Percentiles rank a stretch among this genome's conserved stretches.
Evolutionary conservation across 2,113 vertebrate species (phyloP).

Genomic region (Synchiropus splendidus): DNA sequence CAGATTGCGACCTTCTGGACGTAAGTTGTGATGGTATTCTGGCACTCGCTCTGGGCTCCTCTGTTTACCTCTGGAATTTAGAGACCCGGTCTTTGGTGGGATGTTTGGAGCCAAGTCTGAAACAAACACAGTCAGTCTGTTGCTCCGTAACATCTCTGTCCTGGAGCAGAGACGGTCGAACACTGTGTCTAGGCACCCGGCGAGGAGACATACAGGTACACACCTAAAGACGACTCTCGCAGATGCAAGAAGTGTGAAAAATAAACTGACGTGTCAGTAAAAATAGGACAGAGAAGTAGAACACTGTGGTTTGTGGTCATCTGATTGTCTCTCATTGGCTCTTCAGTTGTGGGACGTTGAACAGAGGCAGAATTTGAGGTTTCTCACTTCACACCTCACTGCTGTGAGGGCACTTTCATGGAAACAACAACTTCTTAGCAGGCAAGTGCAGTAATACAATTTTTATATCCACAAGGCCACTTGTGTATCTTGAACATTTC

Average conservation of each 20-base stretch:
- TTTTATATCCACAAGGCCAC: too few relatives aligned
- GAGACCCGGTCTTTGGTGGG: conserved; percentile 30
- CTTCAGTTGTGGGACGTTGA: conserved; percentile 71
- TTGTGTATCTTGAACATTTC: not conserved
- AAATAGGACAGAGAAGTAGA: too few relatives aligned
- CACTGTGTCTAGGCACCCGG: conserved; percentile 68
- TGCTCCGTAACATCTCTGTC: conserved; percentile 56
- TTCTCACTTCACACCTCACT: conserved; percentile 59
- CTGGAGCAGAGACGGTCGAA: conserved; percentile 63
- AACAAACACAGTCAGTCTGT: not conserved
- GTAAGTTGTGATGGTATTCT: conserved; percentile 65
- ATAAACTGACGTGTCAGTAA: too few relatives aligned
- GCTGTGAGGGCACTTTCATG: conserved; percentile 69
- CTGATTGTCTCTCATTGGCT: conserved; percentile 24
- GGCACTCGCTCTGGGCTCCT: conserved; percentile 62
- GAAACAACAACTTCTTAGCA: conserved; percentile 73
- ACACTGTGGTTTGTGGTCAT: not conserved
- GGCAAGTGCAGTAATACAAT: conserved; percentile 40
- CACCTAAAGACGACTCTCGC: not conserved
- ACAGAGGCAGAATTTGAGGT: conserved; percentile 55
- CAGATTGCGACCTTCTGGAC: conserved; percentile 70
- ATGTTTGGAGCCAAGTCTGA: conserved; percentile 38
- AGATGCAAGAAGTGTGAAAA: too few relatives aligned
- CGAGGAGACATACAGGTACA: conserved; percentile 67
- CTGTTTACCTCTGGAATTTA: conserved; percentile 64